Base-by-base conservation (phyloP, 1,140 invertebrate genomes). In the Drosophila nebulosa region DNA sequence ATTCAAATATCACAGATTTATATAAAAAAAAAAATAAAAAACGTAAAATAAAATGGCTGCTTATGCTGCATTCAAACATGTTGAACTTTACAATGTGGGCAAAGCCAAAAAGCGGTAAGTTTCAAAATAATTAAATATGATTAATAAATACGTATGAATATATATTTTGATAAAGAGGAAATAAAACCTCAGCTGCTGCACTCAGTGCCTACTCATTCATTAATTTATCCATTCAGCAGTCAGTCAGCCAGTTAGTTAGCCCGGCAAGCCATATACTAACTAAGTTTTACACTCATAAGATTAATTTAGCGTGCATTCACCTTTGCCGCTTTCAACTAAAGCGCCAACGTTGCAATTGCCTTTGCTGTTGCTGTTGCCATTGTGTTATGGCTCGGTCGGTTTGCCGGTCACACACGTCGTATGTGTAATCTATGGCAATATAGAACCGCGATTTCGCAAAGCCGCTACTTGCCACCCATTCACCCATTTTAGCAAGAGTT, bases 81-180 rank as follows among this genome's bases (percentile, higher is more conserved):
- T 95, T 86, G 94, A 95, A 92, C 93, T 95, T 80, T 94, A 95
- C 92, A 94, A 94, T 90, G 94, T 95, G 78, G 94, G 94, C 90
- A 93, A 94, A 90, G 94, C 94, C 89, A 95, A 95, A 91, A 94
- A 94, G 92, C 94, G 94, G 94, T 95, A 90, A 90, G 91, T 69
- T 57, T 77, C 2, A 10, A 16, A 10, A 1, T 5, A 66, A 50
- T 39, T n/a, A 30, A 62, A 24, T 24, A 42, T 36, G 22, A 36
- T 10, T 21, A 14, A 36, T 14, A 35, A 18, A 27, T 36, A 5
- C 36, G 35, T 55, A 62, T 67, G 42, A 27, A 18, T 5, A 18
- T 5, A 46, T 21, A 46, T 46, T 16, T 46, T 21, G 9, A 46
- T 21, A 46, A 46, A 0, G 7, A 46, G 21, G 27, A 27, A 46